Base-by-base conservation (phyloP, 2,113 vertebrate genomes). In the Oplegnathus fasciatus region DNA sequence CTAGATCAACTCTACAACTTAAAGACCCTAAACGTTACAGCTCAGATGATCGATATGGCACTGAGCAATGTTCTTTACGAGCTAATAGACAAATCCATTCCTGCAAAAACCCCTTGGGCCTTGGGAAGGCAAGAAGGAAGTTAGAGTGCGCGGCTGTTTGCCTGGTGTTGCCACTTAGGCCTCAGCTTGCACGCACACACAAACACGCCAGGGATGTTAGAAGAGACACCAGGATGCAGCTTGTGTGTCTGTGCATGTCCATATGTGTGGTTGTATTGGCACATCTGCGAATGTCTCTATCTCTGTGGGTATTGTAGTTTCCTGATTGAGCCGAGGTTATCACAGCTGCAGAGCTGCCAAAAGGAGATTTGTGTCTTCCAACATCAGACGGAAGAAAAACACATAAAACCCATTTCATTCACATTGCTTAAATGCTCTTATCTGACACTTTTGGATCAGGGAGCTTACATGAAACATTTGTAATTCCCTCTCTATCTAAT, bases 11-110 rank as follows among this genome's bases (percentile, higher is more conserved):
- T 93, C 92, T 92, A 94, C 94, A 95, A 95, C 93, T 94, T 95
- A 95, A 95, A 95, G 93, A 95, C 93, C 93, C 94, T 95, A 95
- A 95, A 95, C 87, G 94, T 95, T 95, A 94, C 93, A 94, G 92
- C 93, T 89, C 89, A 83, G 91, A 95, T 95, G 94, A 95, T 95
- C 94, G 93, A 95, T 95, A 95, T 92, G 90, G 92, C 93, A 93
- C 94, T 94, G 94, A 95, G 94, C 94, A 95, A 95, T 94, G 94
- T 95, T 95, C 94, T 95, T 95, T 95, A 94, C 91, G 92, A 94
- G 93, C 94, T 95, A 95, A 95, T 95, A 95, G 94, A 95, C 94
- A 95, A 95, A 95, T 95, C 94, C 90, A 95, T 95, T 95, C 92
- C 88, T 87, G 89, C 89, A 88, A 93, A 37, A 92, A 74, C 88